Percentiles rank a stretch among this genome's conserved stretches.
phyloP scores from a whole-genome alignment of 2,113 vertebrate species.

The Felis chaus region DNA sequence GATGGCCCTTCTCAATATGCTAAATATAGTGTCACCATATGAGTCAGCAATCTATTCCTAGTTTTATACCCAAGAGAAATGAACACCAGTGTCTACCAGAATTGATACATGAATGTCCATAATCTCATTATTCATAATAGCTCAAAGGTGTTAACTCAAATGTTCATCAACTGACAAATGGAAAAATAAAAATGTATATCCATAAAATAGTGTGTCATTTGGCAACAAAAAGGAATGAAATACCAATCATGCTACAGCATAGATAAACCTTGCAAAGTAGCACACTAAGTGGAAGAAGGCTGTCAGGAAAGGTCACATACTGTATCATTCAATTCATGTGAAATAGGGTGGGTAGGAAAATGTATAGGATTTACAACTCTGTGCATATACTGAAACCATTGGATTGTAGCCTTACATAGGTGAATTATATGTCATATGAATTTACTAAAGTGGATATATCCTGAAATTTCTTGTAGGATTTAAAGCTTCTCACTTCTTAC shows the following conservation, averaged over 20 bases:
- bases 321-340: background rate
- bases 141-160: background rate
- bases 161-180: background rate
- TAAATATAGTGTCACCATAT: background rate
- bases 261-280: background rate
- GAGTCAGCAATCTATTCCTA: background rate
- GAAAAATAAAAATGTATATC: background rate
- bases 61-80: background rate
- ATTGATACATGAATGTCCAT: background rate
- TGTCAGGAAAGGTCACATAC: background rate
- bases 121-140: background rate
- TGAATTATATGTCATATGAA: background rate
- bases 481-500: background rate
- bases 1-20: background rate
- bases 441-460: background rate
- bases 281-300: background rate
- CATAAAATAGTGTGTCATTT: background rate
- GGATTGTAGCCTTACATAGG: background rate
- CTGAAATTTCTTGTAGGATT: background rate
- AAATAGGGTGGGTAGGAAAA: background rate
- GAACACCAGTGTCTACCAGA: background rate
- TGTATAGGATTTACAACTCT: background rate
- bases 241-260: background rate
- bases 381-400: background rate
- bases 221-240: background rate